phyloP scores from a whole-genome alignment of 2,113 vertebrate species.

The Myrmecobius fasciatus region DNA sequence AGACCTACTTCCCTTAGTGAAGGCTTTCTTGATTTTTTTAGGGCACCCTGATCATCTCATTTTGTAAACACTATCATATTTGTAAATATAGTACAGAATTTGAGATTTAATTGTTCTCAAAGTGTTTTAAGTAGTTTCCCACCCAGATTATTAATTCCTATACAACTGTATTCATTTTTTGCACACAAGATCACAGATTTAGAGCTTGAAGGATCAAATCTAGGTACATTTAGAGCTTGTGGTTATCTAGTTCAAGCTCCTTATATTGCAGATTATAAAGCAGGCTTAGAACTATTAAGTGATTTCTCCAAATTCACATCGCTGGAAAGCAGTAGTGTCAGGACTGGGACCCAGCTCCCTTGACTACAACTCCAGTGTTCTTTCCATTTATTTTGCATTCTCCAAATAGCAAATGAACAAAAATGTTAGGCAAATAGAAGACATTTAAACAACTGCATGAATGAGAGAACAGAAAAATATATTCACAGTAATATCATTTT shows the following conservation, averaged over 20 bases:
- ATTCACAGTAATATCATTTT: neutral
- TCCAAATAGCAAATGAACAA: neutral
- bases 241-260: neutral
- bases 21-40: constrained; percentile 8
- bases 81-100: neutral
- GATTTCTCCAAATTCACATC: neutral
- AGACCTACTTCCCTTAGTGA: neutral
- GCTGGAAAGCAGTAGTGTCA: neutral
- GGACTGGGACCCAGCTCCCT: neutral
- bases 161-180: neutral
- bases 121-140: neutral
- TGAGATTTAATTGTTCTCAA: neutral
- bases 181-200: neutral
- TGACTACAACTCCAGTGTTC: neutral
- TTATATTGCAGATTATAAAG: neutral
- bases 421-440: neutral
- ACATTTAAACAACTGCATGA: neutral
- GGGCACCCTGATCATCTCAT: neutral
- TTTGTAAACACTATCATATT: neutral
- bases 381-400: neutral
- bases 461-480: neutral
- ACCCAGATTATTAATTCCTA: neutral
- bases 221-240: neutral
- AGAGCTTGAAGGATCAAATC: neutral
- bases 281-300: neutral